Base-by-base conservation (phyloP, 2,888 invertebrate genomes). In the Listrodromus nycthemerus region DNA sequence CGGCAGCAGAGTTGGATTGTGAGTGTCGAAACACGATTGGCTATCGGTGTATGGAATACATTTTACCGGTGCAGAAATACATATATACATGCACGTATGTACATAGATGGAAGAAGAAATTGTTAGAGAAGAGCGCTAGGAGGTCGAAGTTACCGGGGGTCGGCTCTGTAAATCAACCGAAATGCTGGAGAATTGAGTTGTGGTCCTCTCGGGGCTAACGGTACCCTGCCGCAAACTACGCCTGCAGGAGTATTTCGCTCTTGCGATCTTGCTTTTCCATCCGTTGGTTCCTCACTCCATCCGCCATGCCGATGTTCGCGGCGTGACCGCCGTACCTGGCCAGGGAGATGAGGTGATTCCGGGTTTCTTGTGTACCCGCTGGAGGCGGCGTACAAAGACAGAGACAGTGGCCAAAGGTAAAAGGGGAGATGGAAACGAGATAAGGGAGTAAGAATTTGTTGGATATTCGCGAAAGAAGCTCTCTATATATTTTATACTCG, bases 171-270 rank as follows among this genome's bases (percentile, higher is more conserved):
- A 90, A 90, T 91, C 91, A 90, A 89, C 87, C 89, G 89, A 90
- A 90, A 90, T 89, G 88, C 88, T 88, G 82, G 84, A 85, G 86
- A 90, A 90, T 90, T 90, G 90, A 90, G 89, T 90, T 90, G 91
- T 90, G 89, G 89, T 85, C 86, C 90, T 88, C 90, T 83, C 77
- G 90, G 90, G 90, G 87, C 85, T 76, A 82, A 75, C 85, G 77
- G 63, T 75, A 76, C 67, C 75, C 41, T 37, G 67, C 75, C 78
- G 67, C 80, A 80, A 83, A 83, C 83, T 80, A 63, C 67, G 80
- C 76, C 80, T 80, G 50, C 76, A 83, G 71, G 73, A 80, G 83
- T 58, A 77, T 80, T 30, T 73, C 52, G 73, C 75, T 80, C 63
- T 77, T 67, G 58, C 73, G 73, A 80, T 76, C 71, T 24, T 65